phyloP scores from a whole-genome alignment of 2,113 vertebrate genomes.

The Odobenus rosmarus region DNA sequence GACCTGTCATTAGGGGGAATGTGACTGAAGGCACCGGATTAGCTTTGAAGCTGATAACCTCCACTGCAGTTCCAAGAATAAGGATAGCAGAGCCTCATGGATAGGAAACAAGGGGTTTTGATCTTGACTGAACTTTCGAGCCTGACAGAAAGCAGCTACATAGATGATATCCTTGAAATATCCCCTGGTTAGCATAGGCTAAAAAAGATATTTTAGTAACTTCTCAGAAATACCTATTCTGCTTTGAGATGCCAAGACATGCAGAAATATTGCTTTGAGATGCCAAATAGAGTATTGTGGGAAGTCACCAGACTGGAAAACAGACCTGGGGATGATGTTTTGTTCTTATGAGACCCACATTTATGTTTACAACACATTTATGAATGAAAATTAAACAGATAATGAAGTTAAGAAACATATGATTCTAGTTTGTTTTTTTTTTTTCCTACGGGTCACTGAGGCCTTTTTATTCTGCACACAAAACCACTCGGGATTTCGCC shows the following conservation, averaged over 20 bases:
- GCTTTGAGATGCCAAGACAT: neutral
- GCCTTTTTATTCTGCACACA: constrained; percentile 85
- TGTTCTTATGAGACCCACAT: neutral
- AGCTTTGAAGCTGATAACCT: neutral
- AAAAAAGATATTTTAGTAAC: constrained; percentile 28
- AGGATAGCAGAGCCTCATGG: neutral
- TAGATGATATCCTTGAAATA: constrained; percentile 10
- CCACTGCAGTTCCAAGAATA: neutral
- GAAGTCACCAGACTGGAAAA: neutral
- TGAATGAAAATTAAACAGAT: constrained; percentile 47
- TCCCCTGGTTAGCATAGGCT: neutral
- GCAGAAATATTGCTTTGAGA: neutral
- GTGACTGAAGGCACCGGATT: neutral
- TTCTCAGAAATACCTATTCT: neutral
- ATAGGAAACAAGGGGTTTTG: neutral
- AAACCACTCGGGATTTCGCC: constrained; percentile 71
- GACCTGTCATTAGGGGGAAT: neutral
- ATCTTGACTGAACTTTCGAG: neutral
- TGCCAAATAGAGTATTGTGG: neutral
- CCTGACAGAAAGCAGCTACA: neutral
- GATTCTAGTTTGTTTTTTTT: too few relatives aligned
- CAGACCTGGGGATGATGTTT: neutral
- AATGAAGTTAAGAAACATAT: neutral
- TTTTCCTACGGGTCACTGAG: constrained; percentile 2
- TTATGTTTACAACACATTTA: constrained; percentile 16